Evolutionary conservation across 1,140 invertebrate genomes (phyloP), one percentile per base, ranked within the genome.

Genomic region (Mamestra configurata): DNA sequence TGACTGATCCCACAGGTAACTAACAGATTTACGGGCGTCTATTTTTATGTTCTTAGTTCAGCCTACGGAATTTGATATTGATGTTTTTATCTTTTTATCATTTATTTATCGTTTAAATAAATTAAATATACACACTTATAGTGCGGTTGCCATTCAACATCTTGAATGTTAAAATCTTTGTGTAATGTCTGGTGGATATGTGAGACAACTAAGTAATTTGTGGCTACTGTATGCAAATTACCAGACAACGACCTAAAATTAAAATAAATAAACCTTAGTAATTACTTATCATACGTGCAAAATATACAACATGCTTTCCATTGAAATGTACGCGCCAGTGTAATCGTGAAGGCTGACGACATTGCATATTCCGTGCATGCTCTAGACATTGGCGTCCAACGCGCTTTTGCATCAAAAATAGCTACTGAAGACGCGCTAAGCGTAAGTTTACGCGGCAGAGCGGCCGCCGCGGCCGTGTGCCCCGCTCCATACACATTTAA

Each of bases 291-390:
- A 31, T 51, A 53, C 46, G 46, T 53, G 24, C 27, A 31, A 71
- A 51, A 40, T 73, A 40, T 59, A 57, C 27, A 59, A 57, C 27
- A 59, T 75, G 64, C 5, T 24, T 4, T 24, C 72, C 40, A 76
- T 76, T 64, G 57, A 64, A 61, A 76, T 46, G 57, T 46, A 31
- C 24, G 57, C 73, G 31, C 61, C 53, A 40, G 61, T 66, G 61
- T 61, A 61, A 77, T 68, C 84, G 86, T 82, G 89, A 90, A 91
- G 92, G 89, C 89, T 91, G 89, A 90, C 90, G 89, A 90, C 89
- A 94, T 94, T 94, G 93, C 92, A 94, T 94, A 94, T 94, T 94
- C 93, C 89, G 82, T 93, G 91, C 93, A 94, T 94, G 93, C 93
- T 93, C 92, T 94, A 92, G 93, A 94, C 93, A 93, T 94, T 93